Percentiles rank a stretch among this genome's conserved stretches.
These are phyloP conservation scores for Poeciliopsis presidionis DNA, from an alignment of 2,797 vertebrate genomes.

Conservation along the genomic window DNA sequence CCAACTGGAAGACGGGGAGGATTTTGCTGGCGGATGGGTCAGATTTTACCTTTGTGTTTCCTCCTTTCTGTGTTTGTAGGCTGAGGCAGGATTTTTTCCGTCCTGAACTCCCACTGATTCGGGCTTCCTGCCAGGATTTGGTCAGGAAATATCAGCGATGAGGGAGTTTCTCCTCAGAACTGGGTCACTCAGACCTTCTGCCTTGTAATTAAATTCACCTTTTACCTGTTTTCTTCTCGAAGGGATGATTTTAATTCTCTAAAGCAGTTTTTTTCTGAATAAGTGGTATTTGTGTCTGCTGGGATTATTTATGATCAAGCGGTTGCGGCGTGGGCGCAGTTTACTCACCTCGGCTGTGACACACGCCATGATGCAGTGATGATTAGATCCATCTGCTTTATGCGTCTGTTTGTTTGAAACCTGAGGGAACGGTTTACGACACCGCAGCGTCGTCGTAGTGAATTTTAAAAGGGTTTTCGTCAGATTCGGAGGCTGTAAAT, in stretches of 20 bases:
- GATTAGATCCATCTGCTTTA: conserved; percentile 32
- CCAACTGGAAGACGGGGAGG: conserved; percentile 10
- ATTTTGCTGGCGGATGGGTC: neutral
- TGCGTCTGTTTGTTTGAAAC: conserved; percentile 46
- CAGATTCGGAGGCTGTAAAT: conserved; percentile 23
- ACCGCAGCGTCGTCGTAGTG: neutral
- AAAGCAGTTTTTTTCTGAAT: conserved; percentile 14
- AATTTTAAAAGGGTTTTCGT: neutral
- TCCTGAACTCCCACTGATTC: conserved; percentile 56
- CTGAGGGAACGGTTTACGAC: conserved; percentile 39
- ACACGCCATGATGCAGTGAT: conserved; percentile 10
- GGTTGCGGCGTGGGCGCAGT: conserved; percentile 31
- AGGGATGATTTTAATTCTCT: neutral
- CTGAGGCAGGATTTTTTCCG: conserved; percentile 41
- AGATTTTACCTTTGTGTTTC: conserved; percentile 3
- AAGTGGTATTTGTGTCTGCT: conserved; percentile 14
- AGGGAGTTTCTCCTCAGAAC: conserved; percentile 61
- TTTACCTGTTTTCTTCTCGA: neutral
- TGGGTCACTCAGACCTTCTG: conserved; percentile 58
- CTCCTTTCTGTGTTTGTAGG: conserved; percentile 12
- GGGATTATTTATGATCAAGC: conserved; percentile 27
- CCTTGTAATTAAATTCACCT: conserved; percentile 8
- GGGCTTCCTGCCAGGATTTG: conserved; percentile 60
- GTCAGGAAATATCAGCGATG: conserved; percentile 34
- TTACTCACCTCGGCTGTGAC: conserved; percentile 24